phyloP scores from a whole-genome alignment of 1,140 invertebrate species.

The Bombus difficillimus region DNA sequence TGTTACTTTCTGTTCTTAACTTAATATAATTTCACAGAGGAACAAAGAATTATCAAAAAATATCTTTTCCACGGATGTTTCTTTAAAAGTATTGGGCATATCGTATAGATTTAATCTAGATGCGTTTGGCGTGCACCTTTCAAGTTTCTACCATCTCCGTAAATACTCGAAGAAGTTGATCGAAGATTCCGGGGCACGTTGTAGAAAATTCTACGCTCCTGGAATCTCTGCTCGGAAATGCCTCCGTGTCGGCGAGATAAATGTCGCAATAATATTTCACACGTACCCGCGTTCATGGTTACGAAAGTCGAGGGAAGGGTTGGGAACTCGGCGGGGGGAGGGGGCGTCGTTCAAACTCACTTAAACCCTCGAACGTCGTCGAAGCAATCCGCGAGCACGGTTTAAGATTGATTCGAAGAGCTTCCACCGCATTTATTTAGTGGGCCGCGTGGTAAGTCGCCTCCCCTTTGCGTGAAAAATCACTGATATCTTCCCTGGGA shows the following conservation, averaged over 20 bases:
- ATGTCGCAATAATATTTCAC: constrained; percentile 52
- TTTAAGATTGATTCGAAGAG: constrained; percentile 55
- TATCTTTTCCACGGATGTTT: too few species aligned
- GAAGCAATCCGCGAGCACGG: constrained; percentile 16
- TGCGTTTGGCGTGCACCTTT: too few species aligned
- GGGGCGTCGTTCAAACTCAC: constrained; percentile 48
- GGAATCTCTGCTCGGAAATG: constrained; percentile 6
- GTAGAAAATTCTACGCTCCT: background rate
- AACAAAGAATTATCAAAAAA: background rate
- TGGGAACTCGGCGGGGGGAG: background rate
- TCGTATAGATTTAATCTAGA: background rate
- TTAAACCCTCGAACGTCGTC: constrained; percentile 32
- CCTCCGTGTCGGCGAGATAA: constrained; percentile 26
- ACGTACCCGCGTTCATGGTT: constrained; percentile 6
- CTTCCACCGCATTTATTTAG: constrained; percentile 70
- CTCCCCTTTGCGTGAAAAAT: constrained; percentile 53
- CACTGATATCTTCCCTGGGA: constrained; percentile 48
- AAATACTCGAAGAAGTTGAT: background rate
- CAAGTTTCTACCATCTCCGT: too few species aligned
- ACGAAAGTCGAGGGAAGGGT: background rate
- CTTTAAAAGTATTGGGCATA: too few species aligned
- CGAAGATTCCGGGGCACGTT: background rate
- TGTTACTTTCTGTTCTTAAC: too few species aligned
- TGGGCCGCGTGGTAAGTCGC: constrained; percentile 49
- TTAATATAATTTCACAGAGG: background rate